Conservation (phyloP, 64 coral and sea anemone genomes). For the Actinia equina region DNA sequence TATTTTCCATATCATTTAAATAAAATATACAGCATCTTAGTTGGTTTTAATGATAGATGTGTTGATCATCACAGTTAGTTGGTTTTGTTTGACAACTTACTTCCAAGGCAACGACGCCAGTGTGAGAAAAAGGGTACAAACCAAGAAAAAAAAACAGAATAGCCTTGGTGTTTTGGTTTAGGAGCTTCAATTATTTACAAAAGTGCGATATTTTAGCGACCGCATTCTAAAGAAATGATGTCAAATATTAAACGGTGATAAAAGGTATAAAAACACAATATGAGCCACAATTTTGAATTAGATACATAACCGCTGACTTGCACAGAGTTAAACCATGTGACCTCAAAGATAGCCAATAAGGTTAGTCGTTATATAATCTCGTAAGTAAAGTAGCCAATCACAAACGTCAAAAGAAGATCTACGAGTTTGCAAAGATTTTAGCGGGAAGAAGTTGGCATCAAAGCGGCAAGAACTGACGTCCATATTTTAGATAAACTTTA, state of each 20-base stretch:
- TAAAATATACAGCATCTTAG: too few species aligned
- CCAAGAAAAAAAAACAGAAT: background rate
- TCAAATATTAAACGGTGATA: background rate
- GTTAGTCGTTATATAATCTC: background rate
- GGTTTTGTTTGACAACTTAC: background rate
- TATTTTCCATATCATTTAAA: conserved; percentile 29
- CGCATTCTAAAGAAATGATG: background rate
- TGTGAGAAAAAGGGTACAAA: background rate
- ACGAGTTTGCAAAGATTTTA: conserved; percentile 14
- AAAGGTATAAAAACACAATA: background rate
- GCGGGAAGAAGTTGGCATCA: background rate
- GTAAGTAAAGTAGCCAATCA: conserved; percentile 13
- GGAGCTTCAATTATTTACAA: background rate
- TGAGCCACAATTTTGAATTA: background rate
- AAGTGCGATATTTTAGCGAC: background rate
- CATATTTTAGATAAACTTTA: background rate
- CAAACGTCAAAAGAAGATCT: background rate
- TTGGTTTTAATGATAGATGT: too few species aligned
- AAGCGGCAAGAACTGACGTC: background rate
- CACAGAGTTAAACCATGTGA: background rate
- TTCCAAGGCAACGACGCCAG: background rate
- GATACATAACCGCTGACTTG: background rate
- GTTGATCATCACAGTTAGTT: too few species aligned
- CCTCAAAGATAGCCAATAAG: background rate
- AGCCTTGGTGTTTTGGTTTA: background rate